A percentile compares a stretch with the other conserved stretches of the same genome.
These are phyloP conservation scores for Taenaris catops DNA, from an alignment of 2,888 invertebrate genomes.

Conservation along the genomic window DNA sequence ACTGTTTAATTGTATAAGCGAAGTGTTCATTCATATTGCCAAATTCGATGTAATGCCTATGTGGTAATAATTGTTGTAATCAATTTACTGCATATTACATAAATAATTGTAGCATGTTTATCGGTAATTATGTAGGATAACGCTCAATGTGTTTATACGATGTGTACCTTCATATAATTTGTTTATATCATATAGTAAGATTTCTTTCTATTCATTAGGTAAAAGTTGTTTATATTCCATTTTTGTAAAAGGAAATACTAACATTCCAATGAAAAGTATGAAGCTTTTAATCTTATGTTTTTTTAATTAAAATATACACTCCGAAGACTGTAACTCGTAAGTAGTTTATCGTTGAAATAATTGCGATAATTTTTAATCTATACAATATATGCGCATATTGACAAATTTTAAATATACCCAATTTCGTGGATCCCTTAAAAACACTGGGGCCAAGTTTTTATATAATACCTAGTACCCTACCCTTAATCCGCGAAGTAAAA, in stretches of 20 bases:
- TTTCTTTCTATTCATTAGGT: conserved; percentile 43
- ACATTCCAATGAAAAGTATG: conserved; percentile 45
- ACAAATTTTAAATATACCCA: conserved; percentile 59
- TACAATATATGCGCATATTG: conserved; percentile 44
- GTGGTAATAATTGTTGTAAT: conserved; percentile 58
- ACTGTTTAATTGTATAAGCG: conserved; percentile 36
- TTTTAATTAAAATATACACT: conserved; percentile 48
- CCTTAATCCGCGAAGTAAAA: no score
- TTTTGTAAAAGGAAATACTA: conserved; percentile 51
- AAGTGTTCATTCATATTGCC: conserved; percentile 75
- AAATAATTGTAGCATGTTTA: conserved; percentile 65
- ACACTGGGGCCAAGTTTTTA: conserved; percentile 72
- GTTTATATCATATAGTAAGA: conserved; percentile 46
- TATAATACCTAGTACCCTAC: conserved; percentile 36
- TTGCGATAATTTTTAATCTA: conserved; percentile 48
- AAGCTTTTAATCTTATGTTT: conserved; percentile 30
- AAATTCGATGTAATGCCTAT: conserved; percentile 67
- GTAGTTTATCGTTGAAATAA: conserved; percentile 50
- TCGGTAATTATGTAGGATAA: conserved; percentile 62
- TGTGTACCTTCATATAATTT: conserved; percentile 54
- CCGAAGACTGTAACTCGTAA: conserved; percentile 68
- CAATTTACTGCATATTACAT: conserved; percentile 47
- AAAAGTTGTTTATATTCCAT: conserved; percentile 41
- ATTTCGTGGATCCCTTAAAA: conserved; percentile 65
- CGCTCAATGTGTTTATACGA: conserved; percentile 73